Conservation (phyloP, 2,888 invertebrate species). For the Nemotelus pantherinus region DNA sequence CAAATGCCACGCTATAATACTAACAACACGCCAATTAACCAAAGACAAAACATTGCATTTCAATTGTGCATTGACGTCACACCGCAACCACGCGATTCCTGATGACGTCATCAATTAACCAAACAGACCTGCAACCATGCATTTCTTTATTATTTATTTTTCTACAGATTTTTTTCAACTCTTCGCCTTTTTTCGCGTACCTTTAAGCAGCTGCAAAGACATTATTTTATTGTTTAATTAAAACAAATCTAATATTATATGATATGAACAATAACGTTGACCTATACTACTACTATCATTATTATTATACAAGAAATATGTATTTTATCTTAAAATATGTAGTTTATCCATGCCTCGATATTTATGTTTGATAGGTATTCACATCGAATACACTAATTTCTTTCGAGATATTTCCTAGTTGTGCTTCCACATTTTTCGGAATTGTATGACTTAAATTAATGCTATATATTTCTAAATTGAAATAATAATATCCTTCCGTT, state of each 20-base stretch:
- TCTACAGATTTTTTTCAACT: conserved; percentile 41
- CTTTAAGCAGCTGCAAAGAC: conserved; percentile 23
- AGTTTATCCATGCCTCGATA: conserved; percentile 30
- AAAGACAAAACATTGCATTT: conserved; percentile 13
- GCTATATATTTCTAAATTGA: too few species aligned
- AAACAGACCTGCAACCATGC: conserved; percentile 37
- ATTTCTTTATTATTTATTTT: conserved; percentile 37
- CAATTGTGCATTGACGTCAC: conserved; percentile 27
- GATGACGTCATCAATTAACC: conserved; percentile 25
- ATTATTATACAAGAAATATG: conserved; percentile 5
- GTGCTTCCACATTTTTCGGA: conserved; percentile 29
- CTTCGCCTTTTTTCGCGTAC: conserved; percentile 23
- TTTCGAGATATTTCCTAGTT: conserved; percentile 10
- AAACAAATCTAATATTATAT: too few species aligned
- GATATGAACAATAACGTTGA: background rate
- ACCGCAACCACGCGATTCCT: conserved; percentile 1
- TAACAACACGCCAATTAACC: conserved; percentile 31
- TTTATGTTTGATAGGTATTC: conserved; percentile 16
- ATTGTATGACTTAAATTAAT: background rate
- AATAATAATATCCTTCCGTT: too few species aligned
- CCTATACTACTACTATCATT: background rate
- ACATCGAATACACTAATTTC: background rate
- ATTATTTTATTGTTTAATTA: background rate
- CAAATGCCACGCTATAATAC: conserved; percentile 4
- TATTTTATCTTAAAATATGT: background rate